Conservation (phyloP, 2,797 vertebrate species). For the Catostomus latipinnis region DNA sequence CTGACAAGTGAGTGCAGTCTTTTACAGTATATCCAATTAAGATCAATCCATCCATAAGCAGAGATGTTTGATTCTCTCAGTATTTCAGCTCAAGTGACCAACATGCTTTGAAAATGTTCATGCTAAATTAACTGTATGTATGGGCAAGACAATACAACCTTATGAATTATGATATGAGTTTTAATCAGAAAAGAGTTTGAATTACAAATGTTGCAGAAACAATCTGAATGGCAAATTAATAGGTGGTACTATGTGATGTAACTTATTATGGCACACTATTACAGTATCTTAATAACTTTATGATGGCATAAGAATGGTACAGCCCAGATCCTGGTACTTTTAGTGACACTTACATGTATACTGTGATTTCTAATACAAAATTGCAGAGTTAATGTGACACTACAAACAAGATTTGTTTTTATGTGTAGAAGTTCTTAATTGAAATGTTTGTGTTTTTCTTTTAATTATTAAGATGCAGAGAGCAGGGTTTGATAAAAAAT, state of each 20-base stretch:
- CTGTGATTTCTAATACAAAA: conserved; percentile 43
- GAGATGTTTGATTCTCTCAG: conserved; percentile 7
- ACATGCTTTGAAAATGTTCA: not conserved
- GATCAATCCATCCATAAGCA: not conserved
- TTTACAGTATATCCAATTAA: not conserved
- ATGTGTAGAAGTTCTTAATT: conserved; percentile 16
- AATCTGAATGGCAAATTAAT: not conserved
- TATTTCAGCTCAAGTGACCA: conserved; percentile 1
- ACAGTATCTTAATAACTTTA: not conserved
- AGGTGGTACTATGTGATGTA: not conserved
- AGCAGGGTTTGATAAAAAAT: conserved; percentile 4
- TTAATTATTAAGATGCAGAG: conserved; percentile 23
- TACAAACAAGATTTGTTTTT: conserved; percentile 28
- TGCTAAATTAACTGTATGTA: no score
- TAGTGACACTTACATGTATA: conserved; percentile 34
- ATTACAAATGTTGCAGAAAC: not conserved
- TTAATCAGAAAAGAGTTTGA: not conserved
- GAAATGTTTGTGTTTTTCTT: conserved; percentile 13
- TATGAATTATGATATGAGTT: not conserved
- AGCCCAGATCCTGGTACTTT: conserved; percentile 11
- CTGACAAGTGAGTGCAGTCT: not conserved
- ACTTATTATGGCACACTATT: conserved; percentile 17
- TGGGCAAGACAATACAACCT: no score
- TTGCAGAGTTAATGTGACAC: conserved; percentile 27
- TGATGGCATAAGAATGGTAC: conserved; percentile 24